A percentile compares a stretch with the other conserved stretches of the same genome.
Conservation (phyloP, 2,888 invertebrate genomes). For the Drosophila recens region DNA sequence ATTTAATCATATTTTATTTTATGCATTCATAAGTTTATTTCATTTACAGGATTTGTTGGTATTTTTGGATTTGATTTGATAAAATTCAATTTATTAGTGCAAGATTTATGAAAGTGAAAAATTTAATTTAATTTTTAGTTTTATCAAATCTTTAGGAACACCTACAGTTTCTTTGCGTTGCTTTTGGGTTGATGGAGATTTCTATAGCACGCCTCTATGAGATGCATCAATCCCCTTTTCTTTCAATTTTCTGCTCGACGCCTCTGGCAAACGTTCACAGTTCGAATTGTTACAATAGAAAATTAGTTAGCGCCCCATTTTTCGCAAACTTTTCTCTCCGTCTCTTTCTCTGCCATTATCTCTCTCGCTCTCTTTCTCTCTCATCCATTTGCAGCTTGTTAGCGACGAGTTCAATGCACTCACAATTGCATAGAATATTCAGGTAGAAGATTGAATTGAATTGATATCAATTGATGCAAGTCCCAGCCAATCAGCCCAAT, state of each 20-base stretch:
- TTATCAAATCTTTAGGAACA: no score
- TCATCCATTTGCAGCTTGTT: conserved; percentile 23
- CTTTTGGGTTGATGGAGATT: background rate
- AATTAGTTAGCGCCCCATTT: conserved; percentile 67
- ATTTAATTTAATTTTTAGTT: no score
- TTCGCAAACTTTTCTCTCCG: conserved; percentile 24
- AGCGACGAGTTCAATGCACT: conserved; percentile 55
- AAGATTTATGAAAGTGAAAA: no score
- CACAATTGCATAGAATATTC: conserved; percentile 21
- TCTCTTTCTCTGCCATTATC: conserved; percentile 3
- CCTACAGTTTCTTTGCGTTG: background rate
- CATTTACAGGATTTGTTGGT: no score
- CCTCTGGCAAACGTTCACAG: conserved; percentile 25
- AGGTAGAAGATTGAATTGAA: conserved; percentile 40
- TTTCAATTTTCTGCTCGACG: conserved; percentile 1
- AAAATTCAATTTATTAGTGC: no score
- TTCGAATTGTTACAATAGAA: conserved; percentile 35
- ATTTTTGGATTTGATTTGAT: no score
- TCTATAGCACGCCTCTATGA: background rate
- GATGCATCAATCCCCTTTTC: background rate
- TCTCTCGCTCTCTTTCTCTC: background rate
- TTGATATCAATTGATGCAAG: conserved; percentile 48
- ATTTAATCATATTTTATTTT: no score
- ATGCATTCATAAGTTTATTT: no score
- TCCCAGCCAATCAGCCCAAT: conserved; percentile 35